Base-by-base conservation (phyloP, 2,113 vertebrate species). In the Smithornis capensis region DNA sequence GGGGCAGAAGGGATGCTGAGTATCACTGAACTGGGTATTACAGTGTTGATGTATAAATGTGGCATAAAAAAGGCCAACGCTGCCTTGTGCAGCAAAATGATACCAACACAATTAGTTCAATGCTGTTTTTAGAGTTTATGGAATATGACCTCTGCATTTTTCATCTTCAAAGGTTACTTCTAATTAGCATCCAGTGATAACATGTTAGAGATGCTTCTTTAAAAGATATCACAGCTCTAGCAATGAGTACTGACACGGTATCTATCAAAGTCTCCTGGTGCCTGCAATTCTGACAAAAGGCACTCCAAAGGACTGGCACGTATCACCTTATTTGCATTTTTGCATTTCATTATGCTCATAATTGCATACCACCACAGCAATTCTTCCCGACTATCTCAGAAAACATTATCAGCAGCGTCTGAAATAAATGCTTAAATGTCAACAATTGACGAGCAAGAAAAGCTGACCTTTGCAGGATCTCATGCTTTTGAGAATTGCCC, bases 351-450 rank as follows among this genome's bases (percentile, higher is more conserved):
- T 99, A 99, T 70, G 89, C 94, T 97, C 97, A 97, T 99, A 99
- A 99, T 99, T 99, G 99, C 98, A 98, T 98, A 98, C 98, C 98
- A 97, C 98, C 97, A 98, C 98, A 98, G 98, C 98, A 93, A 95
- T 98, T 98, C 98, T 98, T 98, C 98, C 95, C 93, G 96, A 98
- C 98, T 99, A 98, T 99, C 98, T 99, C 96, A 84, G 94, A 97
- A 98, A 98, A 98, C 98, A 98, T 98, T 99, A 99, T 99, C 99
- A 98, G 97, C 98, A 95, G 98, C 83, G 98, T 98, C 98, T 98
- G 98, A 98, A 99, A 98, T 96, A 98, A 98, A 98, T 97, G 98
- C 98, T 98, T 99, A 99, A 99, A 99, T 99, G 99, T 99, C 99
- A 99, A 98, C 98, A 98, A 98, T 98, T 98, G 99, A 99, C 97